These are phyloP conservation scores for Corydoras maculifer DNA, from an alignment of 2,113 vertebrate genomes.

Conservation along the genomic window DNA sequence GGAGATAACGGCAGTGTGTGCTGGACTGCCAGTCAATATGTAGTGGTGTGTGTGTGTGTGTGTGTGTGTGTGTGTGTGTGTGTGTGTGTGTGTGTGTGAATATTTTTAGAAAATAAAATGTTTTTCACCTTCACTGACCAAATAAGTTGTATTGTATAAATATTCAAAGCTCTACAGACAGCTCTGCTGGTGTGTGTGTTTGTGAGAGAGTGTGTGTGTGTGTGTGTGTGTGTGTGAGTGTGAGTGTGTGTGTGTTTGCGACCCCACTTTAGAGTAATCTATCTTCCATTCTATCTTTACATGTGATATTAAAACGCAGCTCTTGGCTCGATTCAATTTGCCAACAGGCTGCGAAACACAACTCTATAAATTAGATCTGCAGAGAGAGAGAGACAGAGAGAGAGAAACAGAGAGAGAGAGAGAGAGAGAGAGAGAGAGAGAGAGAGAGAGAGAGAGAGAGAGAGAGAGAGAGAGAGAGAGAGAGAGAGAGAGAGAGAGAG, in stretches of 20 bases:
- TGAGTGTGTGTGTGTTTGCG: neutral
- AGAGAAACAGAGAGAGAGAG: neutral
- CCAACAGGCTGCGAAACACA: conserved; percentile 3
- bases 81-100: neutral
- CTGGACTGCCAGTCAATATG: too few relatives aligned
- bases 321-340: conserved; percentile 6
- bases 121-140: neutral
- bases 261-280: neutral
- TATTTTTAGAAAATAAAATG: conserved; percentile 9
- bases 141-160: neutral
- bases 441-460: too few relatives aligned
- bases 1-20: too few relatives aligned
- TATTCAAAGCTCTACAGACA: too few relatives aligned
- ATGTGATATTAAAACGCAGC: conserved; percentile 9
- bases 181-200: too few relatives aligned
- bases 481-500: too few relatives aligned
- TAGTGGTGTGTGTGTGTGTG: neutral
- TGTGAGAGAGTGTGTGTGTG: too few relatives aligned
- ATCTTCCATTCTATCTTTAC: conserved; percentile 6
- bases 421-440: too few relatives aligned
- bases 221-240: conserved; percentile 14
- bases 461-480: too few relatives aligned
- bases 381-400: neutral
- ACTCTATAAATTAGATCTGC: neutral
- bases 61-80: conserved; percentile 8